phyloP scores from a whole-genome alignment of 2,113 vertebrate species.

The Castor canadensis region DNA sequence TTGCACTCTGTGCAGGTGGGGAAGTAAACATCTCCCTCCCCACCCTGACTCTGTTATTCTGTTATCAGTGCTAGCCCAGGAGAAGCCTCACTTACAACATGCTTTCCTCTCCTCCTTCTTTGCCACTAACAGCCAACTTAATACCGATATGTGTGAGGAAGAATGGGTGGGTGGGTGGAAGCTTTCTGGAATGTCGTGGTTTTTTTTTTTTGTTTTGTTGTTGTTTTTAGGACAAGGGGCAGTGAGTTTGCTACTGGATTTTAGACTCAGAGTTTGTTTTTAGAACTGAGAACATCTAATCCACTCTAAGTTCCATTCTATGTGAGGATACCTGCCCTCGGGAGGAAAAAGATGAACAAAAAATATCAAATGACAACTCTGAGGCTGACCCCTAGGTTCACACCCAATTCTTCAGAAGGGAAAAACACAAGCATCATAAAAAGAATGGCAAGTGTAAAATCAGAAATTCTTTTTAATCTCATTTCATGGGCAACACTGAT shows the following conservation, averaged over 20 bases:
- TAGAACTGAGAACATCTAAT: neutral
- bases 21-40: no score
- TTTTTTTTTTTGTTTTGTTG: no score
- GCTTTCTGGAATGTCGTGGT: no score
- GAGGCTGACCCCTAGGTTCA: neutral
- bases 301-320: neutral
- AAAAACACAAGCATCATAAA: neutral
- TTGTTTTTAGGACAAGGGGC: neutral
- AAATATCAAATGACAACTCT: neutral
- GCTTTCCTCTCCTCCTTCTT: neutral
- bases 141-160: neutral
- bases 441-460: conserved; percentile 47
- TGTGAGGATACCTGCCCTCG: neutral
- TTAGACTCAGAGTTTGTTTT: neutral
- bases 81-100: neutral
- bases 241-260: neutral
- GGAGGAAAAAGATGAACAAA: neutral
- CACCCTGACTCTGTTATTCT: neutral
- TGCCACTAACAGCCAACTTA: neutral
- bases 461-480: conserved; percentile 74
- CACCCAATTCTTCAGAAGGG: neutral
- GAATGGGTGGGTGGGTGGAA: neutral
- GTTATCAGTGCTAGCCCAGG: no score
- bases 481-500: conserved; percentile 66
- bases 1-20: neutral